A percentile compares a stretch with the other conserved stretches of the same genome.
Conservation (phyloP, 2,113 vertebrate genomes). For the Myiagra hebetior region DNA sequence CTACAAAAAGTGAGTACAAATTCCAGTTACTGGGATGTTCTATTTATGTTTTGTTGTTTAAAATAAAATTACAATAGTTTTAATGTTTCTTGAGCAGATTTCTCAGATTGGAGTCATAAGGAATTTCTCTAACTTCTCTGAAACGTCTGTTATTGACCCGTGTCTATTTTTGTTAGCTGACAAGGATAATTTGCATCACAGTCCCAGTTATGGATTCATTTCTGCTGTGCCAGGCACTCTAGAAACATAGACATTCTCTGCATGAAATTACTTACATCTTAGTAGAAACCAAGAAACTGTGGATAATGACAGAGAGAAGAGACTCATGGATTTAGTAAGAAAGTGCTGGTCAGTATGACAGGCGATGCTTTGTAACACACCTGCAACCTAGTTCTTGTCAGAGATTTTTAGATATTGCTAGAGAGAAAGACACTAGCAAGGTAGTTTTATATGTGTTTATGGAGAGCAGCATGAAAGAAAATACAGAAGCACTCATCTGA, state of each 20-base stretch:
- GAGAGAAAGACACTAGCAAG: neutral
- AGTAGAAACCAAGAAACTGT: neutral
- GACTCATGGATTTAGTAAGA: neutral
- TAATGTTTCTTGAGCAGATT: neutral
- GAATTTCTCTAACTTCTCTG: neutral
- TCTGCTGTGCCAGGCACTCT: neutral
- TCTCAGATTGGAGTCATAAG: neutral
- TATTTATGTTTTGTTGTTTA: slow-evolving; percentile 3
- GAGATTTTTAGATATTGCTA: neutral
- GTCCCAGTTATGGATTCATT: neutral
- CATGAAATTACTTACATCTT: neutral
- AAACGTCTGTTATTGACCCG: neutral
- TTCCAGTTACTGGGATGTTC: slow-evolving; percentile 10
- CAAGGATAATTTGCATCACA: neutral
- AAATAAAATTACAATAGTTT: neutral
- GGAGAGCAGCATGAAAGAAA: neutral
- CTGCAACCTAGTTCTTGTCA: neutral
- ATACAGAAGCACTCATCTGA: neutral
- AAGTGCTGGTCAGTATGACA: neutral
- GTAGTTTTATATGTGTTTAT: neutral
- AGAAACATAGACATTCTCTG: neutral
- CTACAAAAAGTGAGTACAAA: slow-evolving; percentile 66
- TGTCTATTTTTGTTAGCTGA: neutral
- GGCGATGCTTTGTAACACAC: neutral
- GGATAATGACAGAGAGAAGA: neutral